phyloP scores from a whole-genome alignment of 2,797 vertebrate genomes.

The Tachyglossus aculeatus region DNA sequence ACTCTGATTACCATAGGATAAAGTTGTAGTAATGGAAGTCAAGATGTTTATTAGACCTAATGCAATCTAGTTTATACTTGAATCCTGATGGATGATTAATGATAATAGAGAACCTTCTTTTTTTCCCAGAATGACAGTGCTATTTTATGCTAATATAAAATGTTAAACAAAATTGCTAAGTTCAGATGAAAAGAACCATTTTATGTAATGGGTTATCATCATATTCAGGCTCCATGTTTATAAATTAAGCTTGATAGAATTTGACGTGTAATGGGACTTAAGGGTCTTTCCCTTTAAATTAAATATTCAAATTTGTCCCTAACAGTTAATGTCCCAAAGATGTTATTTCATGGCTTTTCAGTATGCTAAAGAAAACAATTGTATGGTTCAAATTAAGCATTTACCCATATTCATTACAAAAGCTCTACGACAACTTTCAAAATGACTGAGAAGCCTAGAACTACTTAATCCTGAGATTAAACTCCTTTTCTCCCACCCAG shows the following conservation, averaged over 20 bases:
- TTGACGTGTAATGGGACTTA: slow-evolving; percentile 17
- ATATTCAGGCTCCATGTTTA: neutral
- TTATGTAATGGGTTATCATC: slow-evolving; percentile 3
- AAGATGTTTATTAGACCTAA: no score
- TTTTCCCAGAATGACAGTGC: slow-evolving; percentile 1
- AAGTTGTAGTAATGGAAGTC: no score
- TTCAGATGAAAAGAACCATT: slow-evolving; percentile 16
- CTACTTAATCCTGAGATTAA: no score
- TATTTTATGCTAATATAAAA: neutral
- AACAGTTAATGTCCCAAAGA: neutral
- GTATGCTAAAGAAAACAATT: no score
- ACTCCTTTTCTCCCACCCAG: no score
- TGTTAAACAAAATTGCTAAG: neutral
- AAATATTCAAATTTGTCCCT: neutral
- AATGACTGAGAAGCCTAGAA: no score
- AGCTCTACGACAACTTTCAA: no score
- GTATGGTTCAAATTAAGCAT: no score
- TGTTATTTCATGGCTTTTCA: neutral
- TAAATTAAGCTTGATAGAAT: slow-evolving; percentile 14
- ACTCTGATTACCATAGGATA: no score
- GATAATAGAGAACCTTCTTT: neutral
- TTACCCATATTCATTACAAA: no score
- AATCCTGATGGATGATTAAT: neutral
- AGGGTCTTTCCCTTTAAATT: neutral
- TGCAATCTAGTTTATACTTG: neutral